Percentiles rank a stretch among this genome's conserved stretches.
phyloP scores from a whole-genome alignment of 2,797 vertebrate genomes.

The Peromyscus aztecus region DNA sequence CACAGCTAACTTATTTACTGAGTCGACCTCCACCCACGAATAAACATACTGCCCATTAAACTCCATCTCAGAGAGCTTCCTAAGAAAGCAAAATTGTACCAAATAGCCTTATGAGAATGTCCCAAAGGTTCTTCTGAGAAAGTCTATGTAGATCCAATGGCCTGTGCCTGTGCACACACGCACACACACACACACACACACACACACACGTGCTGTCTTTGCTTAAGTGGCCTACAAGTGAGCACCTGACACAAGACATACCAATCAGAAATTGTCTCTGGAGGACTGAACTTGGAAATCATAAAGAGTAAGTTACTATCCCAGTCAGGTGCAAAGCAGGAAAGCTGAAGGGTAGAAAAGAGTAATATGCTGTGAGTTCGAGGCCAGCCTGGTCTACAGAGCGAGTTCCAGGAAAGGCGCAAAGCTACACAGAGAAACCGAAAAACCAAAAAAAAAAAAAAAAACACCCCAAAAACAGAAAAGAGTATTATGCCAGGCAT shows the following conservation, averaged over 20 bases:
- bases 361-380: background rate
- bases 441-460: too few relatives aligned
- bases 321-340: background rate
- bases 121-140: background rate
- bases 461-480: background rate
- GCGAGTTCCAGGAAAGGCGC: too few relatives aligned
- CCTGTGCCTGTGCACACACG: background rate
- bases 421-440: too few relatives aligned
- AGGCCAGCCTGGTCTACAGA: too few relatives aligned
- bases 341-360: background rate
- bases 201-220: background rate
- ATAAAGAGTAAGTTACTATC: background rate
- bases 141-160: background rate
- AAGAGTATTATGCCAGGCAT: background rate
- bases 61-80: conserved; percentile 27
- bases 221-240: background rate
- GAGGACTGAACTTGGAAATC: background rate
- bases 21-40: background rate
- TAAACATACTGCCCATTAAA: conserved; percentile 11
- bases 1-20: background rate
- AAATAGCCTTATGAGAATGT: conserved; percentile 27
- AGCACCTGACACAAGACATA: background rate
- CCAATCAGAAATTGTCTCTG: conserved; percentile 3
- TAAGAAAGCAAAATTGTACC: conserved; percentile 19
- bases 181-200: background rate